Conservation (phyloP, 2,113 vertebrate genomes). For the Anhinga anhinga region DNA sequence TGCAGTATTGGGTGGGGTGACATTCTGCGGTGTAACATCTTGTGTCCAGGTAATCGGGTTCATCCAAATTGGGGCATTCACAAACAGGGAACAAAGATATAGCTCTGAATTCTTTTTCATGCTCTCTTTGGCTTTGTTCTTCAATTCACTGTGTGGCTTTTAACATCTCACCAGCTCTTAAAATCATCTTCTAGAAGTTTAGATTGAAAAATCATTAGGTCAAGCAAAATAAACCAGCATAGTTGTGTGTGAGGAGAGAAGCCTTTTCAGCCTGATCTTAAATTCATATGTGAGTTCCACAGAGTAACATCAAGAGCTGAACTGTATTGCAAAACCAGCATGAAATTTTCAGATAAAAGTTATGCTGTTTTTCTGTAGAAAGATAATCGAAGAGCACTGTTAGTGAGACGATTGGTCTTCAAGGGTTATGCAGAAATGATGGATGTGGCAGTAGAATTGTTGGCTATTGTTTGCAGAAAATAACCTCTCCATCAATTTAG, state of each 20-base stretch:
- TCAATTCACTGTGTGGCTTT: neutral
- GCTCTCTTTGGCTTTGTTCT: neutral
- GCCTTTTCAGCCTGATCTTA: neutral
- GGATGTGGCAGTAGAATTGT: neutral
- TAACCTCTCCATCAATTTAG: neutral
- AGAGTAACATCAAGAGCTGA: neutral
- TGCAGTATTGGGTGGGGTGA: conserved; percentile 10
- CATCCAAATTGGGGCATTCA: neutral
- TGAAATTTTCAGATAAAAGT: neutral
- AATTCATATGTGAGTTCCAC: neutral
- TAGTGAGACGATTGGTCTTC: neutral
- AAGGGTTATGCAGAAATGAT: neutral
- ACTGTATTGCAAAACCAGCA: neutral
- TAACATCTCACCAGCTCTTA: neutral
- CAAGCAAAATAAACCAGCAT: neutral
- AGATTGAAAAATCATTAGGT: neutral
- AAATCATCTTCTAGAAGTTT: neutral
- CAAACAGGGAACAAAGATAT: conserved; percentile 3
- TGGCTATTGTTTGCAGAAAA: neutral
- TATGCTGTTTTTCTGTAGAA: neutral
- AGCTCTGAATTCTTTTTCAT: neutral
- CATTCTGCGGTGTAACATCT: neutral
- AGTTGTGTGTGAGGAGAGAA: neutral
- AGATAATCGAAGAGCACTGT: neutral
- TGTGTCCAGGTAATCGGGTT: conserved; percentile 19